Percentiles rank a stretch among this genome's conserved stretches.
These are phyloP conservation scores for Calliopum simillimum DNA, from an alignment of 2,888 invertebrate genomes.

Conservation along the genomic window DNA sequence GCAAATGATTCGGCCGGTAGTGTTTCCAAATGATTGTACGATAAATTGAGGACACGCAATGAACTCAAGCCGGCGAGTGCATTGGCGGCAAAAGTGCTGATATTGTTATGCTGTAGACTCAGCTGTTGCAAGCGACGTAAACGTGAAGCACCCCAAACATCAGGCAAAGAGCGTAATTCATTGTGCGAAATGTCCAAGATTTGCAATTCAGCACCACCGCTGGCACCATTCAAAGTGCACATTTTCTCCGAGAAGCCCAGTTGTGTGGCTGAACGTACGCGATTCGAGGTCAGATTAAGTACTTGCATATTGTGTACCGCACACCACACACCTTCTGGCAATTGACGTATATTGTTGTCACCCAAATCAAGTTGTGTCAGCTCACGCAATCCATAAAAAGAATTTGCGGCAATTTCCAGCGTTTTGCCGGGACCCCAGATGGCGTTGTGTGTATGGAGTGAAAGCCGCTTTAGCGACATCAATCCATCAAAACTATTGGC, in stretches of 20 bases:
- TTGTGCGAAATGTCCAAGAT: constrained; percentile 85
- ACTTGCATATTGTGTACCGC: constrained; percentile 82
- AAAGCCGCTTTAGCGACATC: constrained; percentile 80
- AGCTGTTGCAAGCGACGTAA: constrained; percentile 83
- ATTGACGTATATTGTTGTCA: constrained; percentile 84
- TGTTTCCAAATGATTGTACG: constrained; percentile 84
- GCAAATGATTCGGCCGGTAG: constrained; percentile 86
- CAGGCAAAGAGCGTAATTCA: constrained; percentile 78
- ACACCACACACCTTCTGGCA: constrained; percentile 85
- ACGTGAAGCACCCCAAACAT: constrained; percentile 80
- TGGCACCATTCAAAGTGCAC: constrained; percentile 70
- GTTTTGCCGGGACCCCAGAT: constrained; percentile 83
- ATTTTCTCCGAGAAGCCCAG: constrained; percentile 74
- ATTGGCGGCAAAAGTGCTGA: constrained; percentile 82
- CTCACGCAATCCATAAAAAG: constrained; percentile 83
- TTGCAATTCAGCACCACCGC: constrained; percentile 75
- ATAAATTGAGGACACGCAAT: constrained; percentile 85
- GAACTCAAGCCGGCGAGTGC: constrained; percentile 83
- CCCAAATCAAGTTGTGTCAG: constrained; percentile 83
- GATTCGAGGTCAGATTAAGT: constrained; percentile 87
- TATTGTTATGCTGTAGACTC: constrained; percentile 84
- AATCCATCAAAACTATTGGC: constrained; percentile 84
- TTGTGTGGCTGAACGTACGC: constrained; percentile 81
- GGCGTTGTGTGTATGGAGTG: constrained; percentile 82
- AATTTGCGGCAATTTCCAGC: constrained; percentile 78